These are phyloP conservation scores for Drosophila ambigua DNA, from an alignment of 1,140 invertebrate genomes.

Conservation along the genomic window DNA sequence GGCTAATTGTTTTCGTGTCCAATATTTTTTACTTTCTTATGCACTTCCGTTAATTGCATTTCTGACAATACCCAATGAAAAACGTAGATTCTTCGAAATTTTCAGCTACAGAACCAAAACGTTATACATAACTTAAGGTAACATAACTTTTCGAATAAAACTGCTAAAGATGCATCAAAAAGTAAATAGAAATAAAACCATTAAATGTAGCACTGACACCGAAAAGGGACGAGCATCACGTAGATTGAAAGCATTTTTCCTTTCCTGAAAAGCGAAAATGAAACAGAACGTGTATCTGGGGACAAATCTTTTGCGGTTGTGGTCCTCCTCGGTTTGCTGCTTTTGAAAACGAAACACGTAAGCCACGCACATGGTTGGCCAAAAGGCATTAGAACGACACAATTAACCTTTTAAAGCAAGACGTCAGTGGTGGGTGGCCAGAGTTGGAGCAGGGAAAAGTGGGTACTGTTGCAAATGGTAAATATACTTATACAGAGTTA, in stretches of 20 bases:
- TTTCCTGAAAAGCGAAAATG: slow-evolving; percentile 35
- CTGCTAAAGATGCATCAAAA: too few relatives aligned
- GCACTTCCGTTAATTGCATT: too few relatives aligned
- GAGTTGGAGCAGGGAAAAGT: too few relatives aligned
- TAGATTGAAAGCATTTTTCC: slow-evolving; percentile 7
- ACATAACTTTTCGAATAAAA: not conserved
- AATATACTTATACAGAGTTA: too few relatives aligned
- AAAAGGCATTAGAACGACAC: slow-evolving; percentile 53
- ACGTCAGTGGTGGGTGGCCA: slow-evolving; percentile 29
- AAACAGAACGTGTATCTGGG: slow-evolving; percentile 35
- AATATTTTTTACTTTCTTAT: too few relatives aligned
- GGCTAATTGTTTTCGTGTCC: too few relatives aligned
- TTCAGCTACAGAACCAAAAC: too few relatives aligned
- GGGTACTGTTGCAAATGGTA: not conserved
- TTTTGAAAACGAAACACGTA: slow-evolving; percentile 37
- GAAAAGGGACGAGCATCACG: slow-evolving; percentile 25
- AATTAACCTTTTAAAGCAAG: slow-evolving; percentile 54
- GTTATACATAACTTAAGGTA: too few relatives aligned
- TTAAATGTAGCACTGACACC: slow-evolving; percentile 20
- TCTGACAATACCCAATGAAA: too few relatives aligned
- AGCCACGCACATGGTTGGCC: slow-evolving; percentile 43
- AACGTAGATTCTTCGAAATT: too few relatives aligned
- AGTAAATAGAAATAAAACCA: slow-evolving; percentile 45
- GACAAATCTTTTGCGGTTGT: slow-evolving; percentile 14
- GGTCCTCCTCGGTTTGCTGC: not conserved